phyloP scores from a whole-genome alignment of 2,797 vertebrate genomes.

The Crypturellus tataupa region DNA sequence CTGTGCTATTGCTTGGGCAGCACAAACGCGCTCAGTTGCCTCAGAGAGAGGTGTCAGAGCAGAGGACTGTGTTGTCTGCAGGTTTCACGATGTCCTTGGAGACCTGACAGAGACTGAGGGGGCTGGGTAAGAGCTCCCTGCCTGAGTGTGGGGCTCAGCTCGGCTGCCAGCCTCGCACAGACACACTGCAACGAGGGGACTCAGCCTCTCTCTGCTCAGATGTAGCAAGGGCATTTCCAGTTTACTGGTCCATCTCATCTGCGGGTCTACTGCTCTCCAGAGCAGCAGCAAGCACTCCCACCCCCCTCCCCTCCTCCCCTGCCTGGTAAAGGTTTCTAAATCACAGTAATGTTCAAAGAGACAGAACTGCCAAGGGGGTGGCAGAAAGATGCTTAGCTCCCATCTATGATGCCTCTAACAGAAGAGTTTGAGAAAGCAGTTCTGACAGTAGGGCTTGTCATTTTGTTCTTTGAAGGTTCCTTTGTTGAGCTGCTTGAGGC shows the following conservation, averaged over 20 bases:
- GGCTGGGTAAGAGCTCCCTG: neutral
- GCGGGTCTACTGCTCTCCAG: constrained; percentile 30
- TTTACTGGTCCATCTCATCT: constrained; percentile 59
- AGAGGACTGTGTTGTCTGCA: neutral
- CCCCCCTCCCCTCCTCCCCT: constrained; percentile 21
- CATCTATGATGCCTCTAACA: constrained; percentile 83
- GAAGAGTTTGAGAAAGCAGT: constrained; percentile 98
- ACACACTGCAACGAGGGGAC: neutral
- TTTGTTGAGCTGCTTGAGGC: constrained; percentile 99
- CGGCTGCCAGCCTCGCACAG: constrained; percentile 23
- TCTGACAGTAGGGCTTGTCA: constrained; percentile 98
- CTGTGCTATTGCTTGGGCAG: neutral
- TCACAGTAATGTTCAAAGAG: constrained; percentile 65
- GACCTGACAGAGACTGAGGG: constrained; percentile 8
- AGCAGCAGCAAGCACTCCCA: constrained; percentile 28
- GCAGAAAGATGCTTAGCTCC: constrained; percentile 37
- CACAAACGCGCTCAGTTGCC: neutral
- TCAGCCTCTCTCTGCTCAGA: constrained; percentile 50
- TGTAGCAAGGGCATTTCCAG: constrained; percentile 72
- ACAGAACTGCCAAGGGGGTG: constrained; percentile 53
- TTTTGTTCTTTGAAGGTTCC: constrained; percentile 99
- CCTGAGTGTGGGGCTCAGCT: neutral
- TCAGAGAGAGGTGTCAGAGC: constrained; percentile 15
- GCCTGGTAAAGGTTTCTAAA: constrained; percentile 52
- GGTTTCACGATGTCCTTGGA: neutral